Base-by-base conservation (phyloP, 2,888 invertebrate species). In the Kuschelorhynchus macadamiae region DNA sequence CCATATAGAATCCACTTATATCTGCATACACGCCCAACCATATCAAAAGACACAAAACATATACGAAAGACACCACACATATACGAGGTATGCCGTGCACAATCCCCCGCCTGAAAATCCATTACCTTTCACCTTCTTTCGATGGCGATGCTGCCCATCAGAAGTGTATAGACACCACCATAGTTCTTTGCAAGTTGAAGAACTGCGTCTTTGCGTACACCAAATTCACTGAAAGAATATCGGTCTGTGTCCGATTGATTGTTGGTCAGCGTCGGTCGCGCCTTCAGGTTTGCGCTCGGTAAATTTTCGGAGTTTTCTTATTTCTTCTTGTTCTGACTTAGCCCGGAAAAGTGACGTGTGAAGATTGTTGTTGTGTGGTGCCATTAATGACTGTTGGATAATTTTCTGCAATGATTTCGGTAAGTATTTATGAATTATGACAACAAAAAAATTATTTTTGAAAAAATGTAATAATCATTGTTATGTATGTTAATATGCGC, bases 81-180 rank as follows among this genome's bases (percentile, higher is more conserved):
- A n/a, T n/a, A n/a, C n/a, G n/a, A n/a, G 25, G 25, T 25, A 25
- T 25, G 25, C 25, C 12, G 14, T 14, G 42, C 30, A 30, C 11
- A 39, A 14, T 16, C 25, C 62, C 52, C 62, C 62, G 52, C 52
- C 52, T 44, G 36, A 44, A 52, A 33, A 44, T 5, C n/a, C 16
- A 53, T 52, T 52, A 53, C 62, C 62, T 62, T 52, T 62, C 62
- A 52, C 62, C 62, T 62, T 62, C 62, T 53, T 60, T 52, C 53
- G 46, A 41, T 53, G 44, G 17, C 53, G 46, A 41, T 53, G 44
- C 17, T 52, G 42, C 44, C 62, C 62, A 62, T 62, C 62, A 62
- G 33, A 32, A 33, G 33, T 25, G 8, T n/a, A n/a, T n/a, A n/a
- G 8, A 32, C 18, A 50, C 50, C 18, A 25, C 7, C 32, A 18